A percentile compares a stretch with the other conserved stretches of the same genome.
Evolutionary conservation across 2,113 vertebrate species (phyloP).

Genomic region (Gymnarchus niloticus): DNA sequence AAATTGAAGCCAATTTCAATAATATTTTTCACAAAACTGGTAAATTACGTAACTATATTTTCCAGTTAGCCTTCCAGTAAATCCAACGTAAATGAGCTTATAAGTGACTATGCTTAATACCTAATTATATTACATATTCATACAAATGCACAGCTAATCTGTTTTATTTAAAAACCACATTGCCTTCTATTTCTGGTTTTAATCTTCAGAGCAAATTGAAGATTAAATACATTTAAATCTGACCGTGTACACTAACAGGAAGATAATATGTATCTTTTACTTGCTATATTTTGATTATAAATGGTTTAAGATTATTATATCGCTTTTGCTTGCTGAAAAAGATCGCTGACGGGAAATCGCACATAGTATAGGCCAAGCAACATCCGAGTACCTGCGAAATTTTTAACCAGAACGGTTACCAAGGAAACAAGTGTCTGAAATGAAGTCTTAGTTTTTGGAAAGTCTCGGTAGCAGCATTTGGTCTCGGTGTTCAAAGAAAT

Average conservation of each 20-base stretch:
- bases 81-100: background rate
- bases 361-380: slow-evolving; percentile 17
- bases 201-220: background rate
- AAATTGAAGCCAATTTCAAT: background rate
- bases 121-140: background rate
- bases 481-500: background rate
- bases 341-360: slow-evolving; percentile 23
- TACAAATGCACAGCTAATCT: background rate
- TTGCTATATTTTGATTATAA: background rate
- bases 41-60: background rate
- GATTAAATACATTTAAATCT: background rate
- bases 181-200: background rate
- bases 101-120: background rate
- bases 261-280: background rate
- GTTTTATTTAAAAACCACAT: background rate
- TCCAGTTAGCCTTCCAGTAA: background rate
- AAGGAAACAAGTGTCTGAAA: slow-evolving; percentile 58
- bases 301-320: background rate
- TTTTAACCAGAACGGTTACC: slow-evolving; percentile 53
- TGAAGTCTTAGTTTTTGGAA: slow-evolving; percentile 26
- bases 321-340: slow-evolving; percentile 3
- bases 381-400: slow-evolving; percentile 35
- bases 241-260: background rate
- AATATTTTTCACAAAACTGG: background rate
- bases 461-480: background rate